These are phyloP conservation scores for Euura saliciscinereae DNA, from an alignment of 1,140 invertebrate species.

Conservation along the genomic window DNA sequence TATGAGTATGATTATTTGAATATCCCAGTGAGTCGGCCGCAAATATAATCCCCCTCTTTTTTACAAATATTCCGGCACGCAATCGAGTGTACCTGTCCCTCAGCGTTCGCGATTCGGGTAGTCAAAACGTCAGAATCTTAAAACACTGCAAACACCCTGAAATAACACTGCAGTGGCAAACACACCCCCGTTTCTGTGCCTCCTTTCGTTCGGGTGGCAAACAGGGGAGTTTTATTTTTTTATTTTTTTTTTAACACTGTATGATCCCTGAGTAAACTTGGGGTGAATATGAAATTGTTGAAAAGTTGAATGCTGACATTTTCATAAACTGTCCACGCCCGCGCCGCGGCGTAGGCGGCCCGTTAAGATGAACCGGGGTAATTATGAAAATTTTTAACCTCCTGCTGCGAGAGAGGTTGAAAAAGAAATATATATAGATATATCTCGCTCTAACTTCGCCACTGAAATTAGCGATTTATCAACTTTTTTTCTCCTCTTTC, in stretches of 20 bases:
- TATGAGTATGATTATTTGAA: too few species aligned
- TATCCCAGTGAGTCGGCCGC: neutral
- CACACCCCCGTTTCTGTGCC: constrained; percentile 31
- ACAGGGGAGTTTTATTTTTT: constrained; percentile 41
- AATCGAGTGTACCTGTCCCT: constrained; percentile 10
- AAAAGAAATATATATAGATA: neutral
- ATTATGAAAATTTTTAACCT: neutral
- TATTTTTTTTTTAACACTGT: constrained; percentile 44
- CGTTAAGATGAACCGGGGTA: neutral
- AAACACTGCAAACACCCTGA: constrained; percentile 52
- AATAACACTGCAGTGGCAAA: constrained; percentile 47
- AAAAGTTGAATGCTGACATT: constrained; percentile 2
- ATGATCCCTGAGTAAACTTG: constrained; percentile 51
- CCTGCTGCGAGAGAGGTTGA: neutral
- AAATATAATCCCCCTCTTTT: neutral
- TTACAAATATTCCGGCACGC: constrained; percentile 12
- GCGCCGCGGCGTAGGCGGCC: neutral
- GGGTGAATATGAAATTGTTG: constrained; percentile 17
- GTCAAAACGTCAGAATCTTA: constrained; percentile 55
- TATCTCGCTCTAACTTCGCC: too few species aligned
- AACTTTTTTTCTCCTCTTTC: too few species aligned
- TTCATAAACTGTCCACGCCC: neutral
- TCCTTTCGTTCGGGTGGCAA: constrained; percentile 39
- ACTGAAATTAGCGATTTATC: too few species aligned
- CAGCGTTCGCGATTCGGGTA: constrained; percentile 33